phyloP scores from a whole-genome alignment of 2,888 invertebrate species.

The Andrena haemorrhoa region DNA sequence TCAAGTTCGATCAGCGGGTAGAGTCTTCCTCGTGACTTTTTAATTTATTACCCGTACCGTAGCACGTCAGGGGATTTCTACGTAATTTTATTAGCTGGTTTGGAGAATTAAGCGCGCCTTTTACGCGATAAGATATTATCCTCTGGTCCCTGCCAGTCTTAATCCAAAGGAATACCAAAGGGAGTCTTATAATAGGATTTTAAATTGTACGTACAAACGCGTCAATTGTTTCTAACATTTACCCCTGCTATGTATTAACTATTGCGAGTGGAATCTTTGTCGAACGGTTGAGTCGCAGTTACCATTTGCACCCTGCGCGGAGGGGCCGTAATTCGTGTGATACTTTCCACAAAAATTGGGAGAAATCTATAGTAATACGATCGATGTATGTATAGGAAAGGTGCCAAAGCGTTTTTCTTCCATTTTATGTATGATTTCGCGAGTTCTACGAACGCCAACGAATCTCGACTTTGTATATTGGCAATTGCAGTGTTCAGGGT shows the following conservation, averaged over 20 bases:
- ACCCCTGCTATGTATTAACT: slow-evolving; percentile 15
- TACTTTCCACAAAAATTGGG: slow-evolving; percentile 20
- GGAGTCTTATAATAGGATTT: slow-evolving; percentile 45
- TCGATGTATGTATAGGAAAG: slow-evolving; percentile 10
- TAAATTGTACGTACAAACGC: slow-evolving; percentile 37
- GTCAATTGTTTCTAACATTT: slow-evolving; percentile 40
- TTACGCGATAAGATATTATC: background rate
- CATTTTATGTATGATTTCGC: background rate
- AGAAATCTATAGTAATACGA: background rate
- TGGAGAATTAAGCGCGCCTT: background rate
- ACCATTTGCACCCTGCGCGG: background rate
- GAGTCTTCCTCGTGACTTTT: background rate
- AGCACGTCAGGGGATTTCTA: background rate
- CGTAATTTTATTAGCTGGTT: background rate
- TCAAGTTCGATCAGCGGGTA: no score
- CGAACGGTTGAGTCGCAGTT: slow-evolving; percentile 1
- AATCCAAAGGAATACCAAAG: slow-evolving; percentile 69
- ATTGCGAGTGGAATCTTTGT: slow-evolving; percentile 9
- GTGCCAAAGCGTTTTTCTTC: slow-evolving; percentile 15
- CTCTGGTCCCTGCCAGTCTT: slow-evolving; percentile 10
- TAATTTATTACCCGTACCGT: background rate
- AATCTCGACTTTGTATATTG: slow-evolving; percentile 6
- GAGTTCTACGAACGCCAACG: background rate
- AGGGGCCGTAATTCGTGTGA: slow-evolving; percentile 26
- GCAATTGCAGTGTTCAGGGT: background rate